Evolutionary conservation across 1,140 invertebrate species (phyloP), one percentile per base, ranked within the genome.

Genomic region (Ooceraea biroi): DNA sequence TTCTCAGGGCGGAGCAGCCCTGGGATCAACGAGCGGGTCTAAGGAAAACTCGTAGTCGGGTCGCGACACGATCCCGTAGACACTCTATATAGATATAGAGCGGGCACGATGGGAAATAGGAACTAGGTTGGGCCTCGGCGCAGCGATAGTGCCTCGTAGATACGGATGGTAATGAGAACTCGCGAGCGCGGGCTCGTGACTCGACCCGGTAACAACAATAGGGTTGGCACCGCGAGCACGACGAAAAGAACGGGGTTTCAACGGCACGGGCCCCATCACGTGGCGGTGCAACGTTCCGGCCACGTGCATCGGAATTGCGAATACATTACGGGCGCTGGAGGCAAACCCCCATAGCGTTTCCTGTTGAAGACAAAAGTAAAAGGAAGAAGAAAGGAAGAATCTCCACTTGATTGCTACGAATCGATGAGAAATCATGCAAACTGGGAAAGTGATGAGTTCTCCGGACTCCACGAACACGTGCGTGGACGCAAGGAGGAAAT

Each of bases 131-230:
- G 87, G 72, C 83, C 52, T 41, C 44, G 80, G 68, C 69, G 48
- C 57, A 84, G 77, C 88, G 87, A 90, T 90, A 89, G 85, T 83
- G 77, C 76, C 50, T 69, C 74, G 57, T 46, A 86, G 87, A 88
- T 88, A 88, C 83, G 84, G 85, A 90, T 91, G 89, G 91, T 91
- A 91, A 91, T 91, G 89, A 91, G 90, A 88, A 88, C 30, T 60
- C 55, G 83, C 82, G 61, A 52, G 72, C 27, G 30, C 68, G 30
- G 58, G 76, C 89, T 91, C 90, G 91, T 91, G 91, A 91, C 91
- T 91, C 61, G 90, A 91, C 83, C 78, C 82, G 89, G 85, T 89
- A 91, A 93, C 91, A 91, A 93, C 92, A 92, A 93, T 93, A 78
- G 91, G 90, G 72, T 85, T 90, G 88, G 73, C 82, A 88, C 86